Evolutionary conservation across 2,888 invertebrate species (phyloP).

Genomic region (Drosophila seclusa): DNA sequence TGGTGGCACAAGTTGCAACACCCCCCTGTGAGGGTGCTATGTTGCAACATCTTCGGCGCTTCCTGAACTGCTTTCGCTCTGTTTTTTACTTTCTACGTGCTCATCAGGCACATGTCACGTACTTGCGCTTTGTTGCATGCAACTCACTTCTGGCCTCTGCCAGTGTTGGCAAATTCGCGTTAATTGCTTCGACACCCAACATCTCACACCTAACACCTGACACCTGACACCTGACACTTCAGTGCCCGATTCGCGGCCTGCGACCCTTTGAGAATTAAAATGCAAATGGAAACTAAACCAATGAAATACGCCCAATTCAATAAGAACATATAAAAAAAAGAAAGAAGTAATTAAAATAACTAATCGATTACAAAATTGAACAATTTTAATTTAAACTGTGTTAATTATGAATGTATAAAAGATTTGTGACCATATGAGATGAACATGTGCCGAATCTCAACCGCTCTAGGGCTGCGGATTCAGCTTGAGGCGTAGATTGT

Average conservation of each 20-base stretch:
- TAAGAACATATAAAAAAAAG: not conserved
- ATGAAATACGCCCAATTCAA: not conserved
- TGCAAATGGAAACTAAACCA: slow-evolving; percentile 3
- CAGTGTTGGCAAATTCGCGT: slow-evolving; percentile 64
- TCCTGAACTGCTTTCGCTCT: slow-evolving; percentile 56
- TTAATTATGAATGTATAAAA: not conserved
- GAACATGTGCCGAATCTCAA: not conserved
- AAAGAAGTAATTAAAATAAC: not conserved
- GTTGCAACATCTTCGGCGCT: slow-evolving; percentile 46
- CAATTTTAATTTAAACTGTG: no score
- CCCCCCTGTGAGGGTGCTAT: not conserved
- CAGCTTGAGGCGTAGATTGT: not conserved
- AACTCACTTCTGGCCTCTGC: slow-evolving; percentile 22
- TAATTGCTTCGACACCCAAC: slow-evolving; percentile 71
- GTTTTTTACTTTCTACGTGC: slow-evolving; percentile 31
- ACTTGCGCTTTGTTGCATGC: slow-evolving; percentile 43
- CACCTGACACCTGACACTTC: slow-evolving; percentile 53
- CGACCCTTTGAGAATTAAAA: slow-evolving; percentile 23
- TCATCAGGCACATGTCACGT: slow-evolving; percentile 39
- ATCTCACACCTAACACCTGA: slow-evolving; percentile 50
- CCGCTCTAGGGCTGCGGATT: fast-evolving
- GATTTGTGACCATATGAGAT: not conserved
- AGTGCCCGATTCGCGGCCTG: slow-evolving; percentile 35
- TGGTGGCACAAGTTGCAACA: not conserved
- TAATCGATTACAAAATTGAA: not conserved